These are phyloP conservation scores for Hemibagrus guttatus DNA, from an alignment of 2,797 vertebrate species.

Conservation along the genomic window DNA sequence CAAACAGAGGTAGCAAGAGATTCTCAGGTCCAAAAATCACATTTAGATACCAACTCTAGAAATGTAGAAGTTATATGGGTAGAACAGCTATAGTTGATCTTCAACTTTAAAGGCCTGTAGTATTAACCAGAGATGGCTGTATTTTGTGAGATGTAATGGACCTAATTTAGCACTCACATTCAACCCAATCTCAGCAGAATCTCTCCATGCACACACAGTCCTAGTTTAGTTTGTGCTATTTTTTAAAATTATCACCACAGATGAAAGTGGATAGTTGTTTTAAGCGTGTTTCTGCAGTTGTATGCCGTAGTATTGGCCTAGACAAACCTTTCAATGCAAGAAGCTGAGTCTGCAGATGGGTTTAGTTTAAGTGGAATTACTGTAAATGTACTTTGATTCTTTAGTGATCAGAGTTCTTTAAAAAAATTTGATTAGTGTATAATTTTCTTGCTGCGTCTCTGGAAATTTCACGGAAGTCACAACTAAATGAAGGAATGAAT, in stretches of 20 bases:
- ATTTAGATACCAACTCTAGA: neutral
- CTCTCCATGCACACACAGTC: neutral
- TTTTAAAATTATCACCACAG: neutral
- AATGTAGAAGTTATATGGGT: neutral
- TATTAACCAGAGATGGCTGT: neutral
- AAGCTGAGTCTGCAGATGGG: neutral
- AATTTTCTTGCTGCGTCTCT: neutral
- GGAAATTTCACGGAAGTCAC: neutral
- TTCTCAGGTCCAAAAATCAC: neutral
- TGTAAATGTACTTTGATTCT: neutral
- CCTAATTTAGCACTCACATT: neutral
- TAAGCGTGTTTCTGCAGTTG: neutral
- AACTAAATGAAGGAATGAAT: neutral
- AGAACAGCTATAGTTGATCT: neutral
- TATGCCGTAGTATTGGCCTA: neutral
- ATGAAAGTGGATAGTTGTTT: neutral
- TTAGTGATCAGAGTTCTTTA: neutral
- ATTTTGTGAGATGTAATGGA: neutral
- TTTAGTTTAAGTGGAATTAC: neutral
- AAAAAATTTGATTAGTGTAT: neutral
- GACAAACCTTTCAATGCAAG: neutral
- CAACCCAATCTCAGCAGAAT: neutral
- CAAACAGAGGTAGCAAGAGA: neutral
- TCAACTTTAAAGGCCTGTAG: neutral
- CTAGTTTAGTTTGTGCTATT: neutral